These are phyloP conservation scores for Cantharis lateralis DNA, from an alignment of 2,888 invertebrate genomes.

Conservation along the genomic window DNA sequence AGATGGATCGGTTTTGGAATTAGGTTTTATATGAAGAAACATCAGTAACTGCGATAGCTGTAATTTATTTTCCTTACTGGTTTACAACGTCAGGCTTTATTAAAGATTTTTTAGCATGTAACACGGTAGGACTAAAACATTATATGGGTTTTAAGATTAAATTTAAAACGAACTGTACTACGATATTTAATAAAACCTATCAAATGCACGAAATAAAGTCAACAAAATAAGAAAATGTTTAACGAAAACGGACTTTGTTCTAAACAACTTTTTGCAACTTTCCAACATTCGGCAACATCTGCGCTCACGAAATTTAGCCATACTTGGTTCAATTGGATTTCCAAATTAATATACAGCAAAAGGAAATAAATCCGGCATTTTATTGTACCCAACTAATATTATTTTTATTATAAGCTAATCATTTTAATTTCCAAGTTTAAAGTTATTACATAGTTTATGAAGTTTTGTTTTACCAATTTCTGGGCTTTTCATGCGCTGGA, in stretches of 20 bases:
- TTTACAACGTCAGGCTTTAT: not conserved
- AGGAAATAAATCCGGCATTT: not conserved
- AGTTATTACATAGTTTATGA: conserved; percentile 28
- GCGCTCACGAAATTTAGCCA: not conserved
- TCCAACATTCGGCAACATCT: not conserved
- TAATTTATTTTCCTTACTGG: not conserved
- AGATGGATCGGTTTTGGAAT: not conserved
- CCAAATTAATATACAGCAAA: not conserved
- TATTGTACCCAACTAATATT: not conserved
- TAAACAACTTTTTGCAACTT: not conserved
- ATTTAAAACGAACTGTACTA: not conserved
- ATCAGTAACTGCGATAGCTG: not conserved
- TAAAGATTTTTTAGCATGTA: not conserved
- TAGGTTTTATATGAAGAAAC: conserved; percentile 1
- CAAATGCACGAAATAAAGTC: not conserved
- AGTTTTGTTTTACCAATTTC: conserved; percentile 5
- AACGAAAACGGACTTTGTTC: not conserved
- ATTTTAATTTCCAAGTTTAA: conserved; percentile 20
- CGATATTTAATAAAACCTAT: not conserved
- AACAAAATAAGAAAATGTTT: not conserved
- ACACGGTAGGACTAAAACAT: not conserved
- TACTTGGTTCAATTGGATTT: not conserved
- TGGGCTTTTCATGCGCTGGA: not conserved
- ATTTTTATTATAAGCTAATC: not conserved
- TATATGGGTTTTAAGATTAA: not conserved